Evolutionary conservation across 2,113 vertebrate genomes (phyloP).

Genomic region (Phylloscopus whistleri): DNA sequence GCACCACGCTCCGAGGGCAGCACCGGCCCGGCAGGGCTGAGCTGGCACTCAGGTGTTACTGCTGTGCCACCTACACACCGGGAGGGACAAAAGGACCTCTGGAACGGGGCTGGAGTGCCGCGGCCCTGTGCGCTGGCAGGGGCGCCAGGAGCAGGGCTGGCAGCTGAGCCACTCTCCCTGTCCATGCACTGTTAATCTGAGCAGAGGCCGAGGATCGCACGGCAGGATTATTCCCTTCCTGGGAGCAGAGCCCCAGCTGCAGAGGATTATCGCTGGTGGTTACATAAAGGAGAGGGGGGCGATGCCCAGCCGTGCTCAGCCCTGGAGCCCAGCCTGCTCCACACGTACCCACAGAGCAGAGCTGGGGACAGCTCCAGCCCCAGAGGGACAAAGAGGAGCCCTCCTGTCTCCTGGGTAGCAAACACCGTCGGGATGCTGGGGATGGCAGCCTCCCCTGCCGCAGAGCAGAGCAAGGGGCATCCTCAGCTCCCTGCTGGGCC

Average conservation of each 20-base stretch:
- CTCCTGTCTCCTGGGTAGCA: fast-evolving
- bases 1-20: neutral
- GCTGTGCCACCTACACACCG: fast-evolving
- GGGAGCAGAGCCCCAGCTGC: neutral
- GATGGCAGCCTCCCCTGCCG: fast-evolving
- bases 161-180: neutral
- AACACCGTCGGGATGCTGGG: fast-evolving
- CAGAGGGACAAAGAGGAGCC: fast-evolving
- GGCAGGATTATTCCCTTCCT: conserved; percentile 13
- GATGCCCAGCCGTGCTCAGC: neutral
- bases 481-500: neutral
- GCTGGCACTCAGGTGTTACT: neutral
- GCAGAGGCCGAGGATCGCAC: neutral
- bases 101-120: fast-evolving
- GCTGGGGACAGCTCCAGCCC: neutral
- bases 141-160: neutral
- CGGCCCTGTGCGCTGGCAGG: neutral
- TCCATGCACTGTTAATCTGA: neutral
- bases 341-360: fast-evolving
- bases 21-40: neutral
- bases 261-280: conserved; percentile 12
- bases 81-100: neutral
- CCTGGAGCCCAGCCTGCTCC: neutral
- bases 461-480: neutral
- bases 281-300: conserved; percentile 43